Conservation (phyloP, 35 echinoderm and acorn worm species). For the Lytechinus variegatus region DNA sequence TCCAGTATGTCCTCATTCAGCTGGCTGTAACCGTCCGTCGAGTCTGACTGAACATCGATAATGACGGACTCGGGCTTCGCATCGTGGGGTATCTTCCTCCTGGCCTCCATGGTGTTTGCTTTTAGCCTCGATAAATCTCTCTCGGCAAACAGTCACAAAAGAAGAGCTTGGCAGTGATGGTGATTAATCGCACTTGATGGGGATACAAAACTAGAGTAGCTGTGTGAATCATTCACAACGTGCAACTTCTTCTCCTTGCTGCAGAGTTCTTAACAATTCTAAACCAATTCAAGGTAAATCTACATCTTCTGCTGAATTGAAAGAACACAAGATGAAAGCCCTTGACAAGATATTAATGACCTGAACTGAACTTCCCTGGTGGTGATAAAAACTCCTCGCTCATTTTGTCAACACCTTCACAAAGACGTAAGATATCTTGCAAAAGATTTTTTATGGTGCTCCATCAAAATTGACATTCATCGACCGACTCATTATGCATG, state of each 20-base stretch:
- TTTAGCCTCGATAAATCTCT: not conserved
- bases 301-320: not conserved
- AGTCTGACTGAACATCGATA: conserved; percentile 6
- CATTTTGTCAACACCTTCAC: not conserved
- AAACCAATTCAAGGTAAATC: not conserved
- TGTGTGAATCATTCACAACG: not conserved
- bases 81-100: not conserved
- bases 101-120: not conserved
- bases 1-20: conserved; percentile 19
- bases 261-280: not conserved
- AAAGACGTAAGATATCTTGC: not conserved
- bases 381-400: not conserved
- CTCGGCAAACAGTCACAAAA: conserved; percentile 26
- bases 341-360: not conserved
- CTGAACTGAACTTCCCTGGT: not conserved
- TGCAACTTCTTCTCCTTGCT: not conserved
- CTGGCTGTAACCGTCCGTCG: conserved; percentile 28
- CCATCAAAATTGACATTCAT: not conserved
- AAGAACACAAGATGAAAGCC: not conserved
- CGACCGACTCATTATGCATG: not conserved
- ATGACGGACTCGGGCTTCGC: not conserved
- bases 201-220: not conserved
- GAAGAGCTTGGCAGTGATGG: not conserved
- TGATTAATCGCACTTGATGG: not conserved
- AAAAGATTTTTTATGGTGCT: not conserved